phyloP scores from a whole-genome alignment of 2,797 vertebrate species.

The Balearica regulorum region DNA sequence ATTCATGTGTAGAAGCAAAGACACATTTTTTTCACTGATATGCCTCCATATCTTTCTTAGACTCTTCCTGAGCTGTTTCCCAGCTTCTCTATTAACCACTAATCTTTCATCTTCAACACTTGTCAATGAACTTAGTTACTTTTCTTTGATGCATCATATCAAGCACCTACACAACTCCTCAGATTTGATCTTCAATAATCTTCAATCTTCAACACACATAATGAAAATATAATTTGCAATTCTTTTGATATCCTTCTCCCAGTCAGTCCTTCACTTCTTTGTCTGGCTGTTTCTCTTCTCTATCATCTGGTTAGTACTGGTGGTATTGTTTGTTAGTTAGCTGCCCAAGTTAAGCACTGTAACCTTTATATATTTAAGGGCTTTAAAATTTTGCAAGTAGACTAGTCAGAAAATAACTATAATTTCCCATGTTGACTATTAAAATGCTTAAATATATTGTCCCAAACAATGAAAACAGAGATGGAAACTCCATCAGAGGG shows the following conservation, averaged over 20 bases:
- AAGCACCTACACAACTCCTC: fast-evolving
- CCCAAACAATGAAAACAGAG: background rate
- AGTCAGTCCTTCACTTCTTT: background rate
- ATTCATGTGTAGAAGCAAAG: background rate
- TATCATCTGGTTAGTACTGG: background rate
- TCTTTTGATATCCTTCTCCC: background rate
- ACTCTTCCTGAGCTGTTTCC: background rate
- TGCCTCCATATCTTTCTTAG: background rate
- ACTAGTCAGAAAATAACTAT: background rate
- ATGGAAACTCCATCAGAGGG: background rate
- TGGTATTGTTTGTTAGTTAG: background rate
- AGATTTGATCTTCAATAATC: background rate
- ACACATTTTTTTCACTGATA: background rate
- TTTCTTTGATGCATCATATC: background rate
- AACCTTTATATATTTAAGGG: background rate
- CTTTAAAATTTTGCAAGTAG: background rate
- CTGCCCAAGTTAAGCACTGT: background rate
- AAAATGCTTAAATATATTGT: background rate
- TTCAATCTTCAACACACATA: background rate
- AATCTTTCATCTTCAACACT: background rate
- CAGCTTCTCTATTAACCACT: background rate
- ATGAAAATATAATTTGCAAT: background rate
- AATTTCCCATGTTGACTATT: background rate
- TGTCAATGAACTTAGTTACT: background rate
- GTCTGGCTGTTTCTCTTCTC: background rate